Percentiles rank a stretch among this genome's conserved stretches.
Conservation (phyloP, 1,140 invertebrate genomes). For the Ladona fulva region DNA sequence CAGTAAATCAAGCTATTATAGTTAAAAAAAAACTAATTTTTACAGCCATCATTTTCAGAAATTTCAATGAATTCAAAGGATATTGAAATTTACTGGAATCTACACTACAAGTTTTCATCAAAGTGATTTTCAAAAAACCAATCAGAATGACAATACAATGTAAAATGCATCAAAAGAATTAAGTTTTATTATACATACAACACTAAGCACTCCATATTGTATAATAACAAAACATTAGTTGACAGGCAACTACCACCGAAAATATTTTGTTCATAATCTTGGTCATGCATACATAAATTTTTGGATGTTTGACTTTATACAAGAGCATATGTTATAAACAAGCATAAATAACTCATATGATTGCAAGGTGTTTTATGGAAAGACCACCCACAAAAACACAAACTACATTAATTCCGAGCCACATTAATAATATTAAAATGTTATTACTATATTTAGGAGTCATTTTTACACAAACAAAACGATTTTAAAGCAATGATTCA, state of each 20-base stretch:
- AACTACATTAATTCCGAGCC: neutral
- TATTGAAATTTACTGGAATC: too few species aligned
- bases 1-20: too few species aligned
- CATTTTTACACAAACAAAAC: neutral
- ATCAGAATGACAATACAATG: neutral
- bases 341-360: slow-evolving; percentile 1
- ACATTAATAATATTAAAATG: neutral
- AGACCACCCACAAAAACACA: neutral
- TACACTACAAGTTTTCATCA: too few species aligned
- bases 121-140: too few species aligned
- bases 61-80: too few species aligned
- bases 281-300: slow-evolving; percentile 6
- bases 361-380: neutral
- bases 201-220: slow-evolving; percentile 9
- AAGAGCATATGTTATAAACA: neutral
- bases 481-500: neutral
- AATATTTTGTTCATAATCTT: neutral
- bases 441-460: neutral
- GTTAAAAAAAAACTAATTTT: too few species aligned
- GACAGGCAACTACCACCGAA: slow-evolving; percentile 2
- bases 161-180: slow-evolving; percentile 7
- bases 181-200: slow-evolving; percentile 8
- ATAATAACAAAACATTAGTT: slow-evolving; percentile 8
- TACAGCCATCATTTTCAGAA: too few species aligned
- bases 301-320: neutral